These are phyloP conservation scores for Myrmophylax atrothorax DNA, from an alignment of 2,113 vertebrate genomes.

Conservation along the genomic window DNA sequence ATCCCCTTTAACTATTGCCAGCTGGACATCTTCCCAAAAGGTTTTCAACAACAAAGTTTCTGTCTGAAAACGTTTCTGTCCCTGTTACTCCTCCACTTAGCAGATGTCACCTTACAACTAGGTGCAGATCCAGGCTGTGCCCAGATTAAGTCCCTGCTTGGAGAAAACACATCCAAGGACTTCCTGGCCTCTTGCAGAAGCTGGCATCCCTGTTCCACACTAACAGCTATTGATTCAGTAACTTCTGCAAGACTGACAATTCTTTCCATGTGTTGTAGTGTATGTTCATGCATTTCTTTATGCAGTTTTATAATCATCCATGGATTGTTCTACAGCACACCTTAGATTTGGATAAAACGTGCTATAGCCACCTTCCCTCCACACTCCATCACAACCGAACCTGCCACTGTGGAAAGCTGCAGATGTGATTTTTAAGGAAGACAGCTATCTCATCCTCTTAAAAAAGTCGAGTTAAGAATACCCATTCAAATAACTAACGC, in stretches of 20 bases:
- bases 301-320: not conserved
- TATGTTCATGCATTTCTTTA: fast-evolving
- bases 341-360: not conserved
- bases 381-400: fast-evolving
- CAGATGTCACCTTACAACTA: not conserved
- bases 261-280: fast-evolving
- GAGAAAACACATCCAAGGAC: not conserved
- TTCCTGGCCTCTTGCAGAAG: fast-evolving
- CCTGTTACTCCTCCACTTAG: fast-evolving
- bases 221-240: fast-evolving
- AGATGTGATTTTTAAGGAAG: not conserved
- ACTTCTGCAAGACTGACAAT: not conserved
- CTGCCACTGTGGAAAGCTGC: not conserved
- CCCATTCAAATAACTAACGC: fast-evolving
- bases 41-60: not conserved
- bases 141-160: fast-evolving
- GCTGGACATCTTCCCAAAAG: not conserved
- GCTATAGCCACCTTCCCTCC: not conserved
- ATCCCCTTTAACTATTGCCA: not conserved
- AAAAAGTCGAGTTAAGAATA: not conserved
- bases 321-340: not conserved
- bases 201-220: fast-evolving
- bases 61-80: fast-evolving
- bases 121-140: fast-evolving
- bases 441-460: fast-evolving